These are phyloP conservation scores for Heterochromis multidens DNA, from an alignment of 2,113 vertebrate genomes.

Conservation along the genomic window DNA sequence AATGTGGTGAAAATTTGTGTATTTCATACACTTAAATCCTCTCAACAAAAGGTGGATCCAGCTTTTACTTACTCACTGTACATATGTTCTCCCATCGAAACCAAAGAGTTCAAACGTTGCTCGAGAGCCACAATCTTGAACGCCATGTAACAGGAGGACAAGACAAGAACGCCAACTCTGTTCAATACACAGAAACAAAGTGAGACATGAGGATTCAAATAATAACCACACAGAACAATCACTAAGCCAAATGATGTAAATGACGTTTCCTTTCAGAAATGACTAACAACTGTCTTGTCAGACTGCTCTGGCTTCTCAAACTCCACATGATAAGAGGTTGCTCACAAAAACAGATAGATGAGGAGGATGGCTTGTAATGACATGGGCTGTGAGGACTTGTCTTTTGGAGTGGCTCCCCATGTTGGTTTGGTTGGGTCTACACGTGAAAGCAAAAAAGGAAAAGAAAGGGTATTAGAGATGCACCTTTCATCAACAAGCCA, in stretches of 20 bases:
- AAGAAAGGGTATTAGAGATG: too few species aligned
- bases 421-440: slow-evolving; percentile 68
- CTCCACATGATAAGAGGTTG: slow-evolving; percentile 31
- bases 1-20: not conserved
- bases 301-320: not conserved
- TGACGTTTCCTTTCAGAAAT: not conserved
- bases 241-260: not conserved
- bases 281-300: not conserved
- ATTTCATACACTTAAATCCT: not conserved
- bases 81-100: slow-evolving; percentile 73
- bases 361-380: slow-evolving; percentile 82
- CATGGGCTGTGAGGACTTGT: slow-evolving; percentile 67
- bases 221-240: not conserved
- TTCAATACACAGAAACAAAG: not conserved
- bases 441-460: not conserved
- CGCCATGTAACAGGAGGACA: slow-evolving; percentile 93
- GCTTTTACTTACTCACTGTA: slow-evolving; percentile 84
- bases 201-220: not conserved
- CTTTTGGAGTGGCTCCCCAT: slow-evolving; percentile 47
- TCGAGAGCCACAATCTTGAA: slow-evolving; percentile 88
- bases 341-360: slow-evolving; percentile 90
- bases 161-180: slow-evolving; percentile 85
- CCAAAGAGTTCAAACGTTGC: slow-evolving; percentile 80
- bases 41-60: not conserved
- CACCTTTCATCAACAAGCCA: not conserved